A percentile compares a stretch with the other conserved stretches of the same genome.
These are phyloP conservation scores for Mola mola DNA, from an alignment of 2,113 vertebrate species.

Conservation along the genomic window DNA sequence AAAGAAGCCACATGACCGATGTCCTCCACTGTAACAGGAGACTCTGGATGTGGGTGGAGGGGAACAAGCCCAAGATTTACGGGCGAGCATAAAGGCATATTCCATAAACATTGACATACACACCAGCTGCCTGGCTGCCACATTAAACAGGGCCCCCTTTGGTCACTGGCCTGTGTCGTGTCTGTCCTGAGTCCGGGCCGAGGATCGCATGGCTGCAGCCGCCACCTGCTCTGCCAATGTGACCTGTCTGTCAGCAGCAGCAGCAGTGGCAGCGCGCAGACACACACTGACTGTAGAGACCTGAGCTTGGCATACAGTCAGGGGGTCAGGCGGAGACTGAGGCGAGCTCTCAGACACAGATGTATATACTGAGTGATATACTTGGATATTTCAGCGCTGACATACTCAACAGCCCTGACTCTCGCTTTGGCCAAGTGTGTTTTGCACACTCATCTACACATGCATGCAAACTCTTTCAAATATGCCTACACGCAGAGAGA, in stretches of 20 bases:
- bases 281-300: slow-evolving; percentile 16
- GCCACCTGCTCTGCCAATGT: slow-evolving; percentile 78
- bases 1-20: slow-evolving; percentile 53
- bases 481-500: slow-evolving; percentile 1
- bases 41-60: slow-evolving; percentile 9
- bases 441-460: slow-evolving; percentile 10
- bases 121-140: slow-evolving; percentile 73
- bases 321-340: slow-evolving; percentile 33
- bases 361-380: slow-evolving; percentile 56
- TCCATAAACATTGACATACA: slow-evolving; percentile 85
- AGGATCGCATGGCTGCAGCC: slow-evolving; percentile 66
- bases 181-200: slow-evolving; percentile 53
- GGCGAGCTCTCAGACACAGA: slow-evolving; percentile 41
- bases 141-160: slow-evolving; percentile 44
- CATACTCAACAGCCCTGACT: slow-evolving; percentile 33
- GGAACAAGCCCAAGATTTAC: slow-evolving; percentile 78
- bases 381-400: slow-evolving; percentile 50
- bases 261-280: slow-evolving; percentile 27
- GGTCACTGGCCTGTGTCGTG: slow-evolving; percentile 46
- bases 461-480: slow-evolving; percentile 10
- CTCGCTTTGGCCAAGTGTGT: slow-evolving; percentile 8
- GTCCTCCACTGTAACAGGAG: slow-evolving; percentile 61
- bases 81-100: slow-evolving; percentile 79
- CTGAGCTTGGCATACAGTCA: slow-evolving; percentile 25
- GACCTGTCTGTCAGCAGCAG: slow-evolving; percentile 75